phyloP scores from a whole-genome alignment of 1,140 invertebrate genomes.

The Neuroterus valhalla region DNA sequence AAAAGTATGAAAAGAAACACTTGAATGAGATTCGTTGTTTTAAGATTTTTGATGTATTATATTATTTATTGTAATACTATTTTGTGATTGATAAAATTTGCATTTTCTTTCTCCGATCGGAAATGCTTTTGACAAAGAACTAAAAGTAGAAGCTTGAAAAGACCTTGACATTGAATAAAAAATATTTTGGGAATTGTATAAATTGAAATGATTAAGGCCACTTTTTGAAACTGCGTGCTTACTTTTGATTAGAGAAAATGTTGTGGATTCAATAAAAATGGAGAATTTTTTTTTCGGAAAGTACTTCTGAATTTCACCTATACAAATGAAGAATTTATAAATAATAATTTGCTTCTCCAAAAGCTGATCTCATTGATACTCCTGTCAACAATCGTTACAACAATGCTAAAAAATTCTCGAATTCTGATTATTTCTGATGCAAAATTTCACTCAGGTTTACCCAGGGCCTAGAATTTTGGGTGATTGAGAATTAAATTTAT shows the following conservation, averaged over 20 bases:
- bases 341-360: too few relatives aligned
- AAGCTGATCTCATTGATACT: too few relatives aligned
- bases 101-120: background rate
- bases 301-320: background rate
- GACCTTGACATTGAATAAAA: background rate
- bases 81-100: background rate
- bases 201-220: background rate
- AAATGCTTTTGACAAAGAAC: background rate
- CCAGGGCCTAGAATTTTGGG: too few relatives aligned
- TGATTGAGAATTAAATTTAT: too few relatives aligned
- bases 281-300: background rate
- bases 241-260: background rate
- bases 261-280: background rate
- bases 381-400: too few relatives aligned
- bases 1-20: background rate
- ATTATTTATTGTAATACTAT: background rate
- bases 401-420: too few relatives aligned
- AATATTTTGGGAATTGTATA: background rate
- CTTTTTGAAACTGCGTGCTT: background rate
- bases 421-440: too few relatives aligned
- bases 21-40: slow-evolving; percentile 10
- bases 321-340: too few relatives aligned
- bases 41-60: background rate
- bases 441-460: too few relatives aligned
- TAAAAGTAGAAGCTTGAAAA: too few relatives aligned